Percentiles rank a stretch among this genome's conserved stretches.
Evolutionary conservation across 2,797 vertebrate species (phyloP).

Genomic region (Malacoctenus gilli): DNA sequence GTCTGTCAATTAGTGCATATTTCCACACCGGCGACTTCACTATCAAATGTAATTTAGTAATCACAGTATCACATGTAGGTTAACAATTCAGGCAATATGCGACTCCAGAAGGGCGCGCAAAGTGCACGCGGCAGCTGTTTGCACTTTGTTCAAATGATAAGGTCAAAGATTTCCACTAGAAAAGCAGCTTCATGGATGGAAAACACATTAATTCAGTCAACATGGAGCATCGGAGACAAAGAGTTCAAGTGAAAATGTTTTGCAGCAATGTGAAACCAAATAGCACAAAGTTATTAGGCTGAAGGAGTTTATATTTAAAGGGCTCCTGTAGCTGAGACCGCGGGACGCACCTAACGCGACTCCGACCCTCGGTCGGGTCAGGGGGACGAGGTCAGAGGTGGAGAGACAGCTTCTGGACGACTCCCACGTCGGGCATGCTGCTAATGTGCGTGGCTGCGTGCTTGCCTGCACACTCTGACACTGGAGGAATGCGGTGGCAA

Average conservation of each 20-base stretch:
- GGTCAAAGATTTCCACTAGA: constrained; percentile 16
- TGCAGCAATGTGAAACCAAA: constrained; percentile 2
- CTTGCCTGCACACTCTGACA: constrained; percentile 16
- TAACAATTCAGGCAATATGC: constrained; percentile 1
- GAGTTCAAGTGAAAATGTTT: constrained; percentile 27
- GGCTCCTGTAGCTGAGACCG: constrained; percentile 5
- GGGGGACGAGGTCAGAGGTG: constrained; percentile 58
- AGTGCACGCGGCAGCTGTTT: constrained; percentile 41
- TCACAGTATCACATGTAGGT: constrained; percentile 7
- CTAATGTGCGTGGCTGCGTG: constrained; percentile 20
- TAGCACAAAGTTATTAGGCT: neutral
- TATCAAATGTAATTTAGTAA: constrained; percentile 22
- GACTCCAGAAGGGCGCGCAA: constrained; percentile 8
- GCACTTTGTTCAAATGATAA: constrained; percentile 28
- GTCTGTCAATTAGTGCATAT: constrained; percentile 27
- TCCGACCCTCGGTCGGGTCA: constrained; percentile 19
- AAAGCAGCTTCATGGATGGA: constrained; percentile 31
- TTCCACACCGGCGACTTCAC: constrained; percentile 23
- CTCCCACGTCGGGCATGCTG: constrained; percentile 32
- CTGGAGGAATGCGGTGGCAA: constrained; percentile 56
- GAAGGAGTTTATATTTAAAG: constrained; percentile 2
- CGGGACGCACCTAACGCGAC: constrained; percentile 15
- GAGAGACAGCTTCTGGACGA: constrained; percentile 37
- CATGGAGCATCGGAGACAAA: constrained; percentile 29
- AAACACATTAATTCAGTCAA: constrained; percentile 39